A percentile compares a stretch with the other conserved stretches of the same genome.
Conservation (phyloP, 2,888 invertebrate species). For the Danaus chrysippus region DNA sequence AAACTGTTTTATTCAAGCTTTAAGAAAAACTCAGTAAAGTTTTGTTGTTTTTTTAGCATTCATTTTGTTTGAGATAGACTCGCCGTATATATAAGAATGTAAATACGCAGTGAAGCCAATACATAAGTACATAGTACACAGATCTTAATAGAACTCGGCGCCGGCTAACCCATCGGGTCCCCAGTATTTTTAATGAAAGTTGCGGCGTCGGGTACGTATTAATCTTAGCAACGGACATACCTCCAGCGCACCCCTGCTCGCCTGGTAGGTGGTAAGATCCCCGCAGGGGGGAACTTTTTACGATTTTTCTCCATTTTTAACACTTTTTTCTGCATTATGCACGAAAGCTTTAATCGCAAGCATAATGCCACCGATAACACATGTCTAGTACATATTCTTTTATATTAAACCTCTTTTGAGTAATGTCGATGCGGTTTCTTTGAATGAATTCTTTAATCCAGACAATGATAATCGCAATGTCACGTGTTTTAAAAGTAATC, state of each 20-base stretch:
- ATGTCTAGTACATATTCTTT: not conserved
- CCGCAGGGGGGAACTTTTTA: conserved; percentile 59
- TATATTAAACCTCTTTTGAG: not conserved
- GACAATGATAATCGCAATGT: not conserved
- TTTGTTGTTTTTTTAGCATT: not conserved
- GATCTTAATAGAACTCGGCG: conserved; percentile 42
- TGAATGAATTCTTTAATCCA: not conserved
- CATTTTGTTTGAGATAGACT: conserved; percentile 1
- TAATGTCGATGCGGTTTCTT: not conserved
- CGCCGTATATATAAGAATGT: not conserved
- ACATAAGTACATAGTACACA: conserved; percentile 23
- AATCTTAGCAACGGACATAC: conserved; percentile 68
- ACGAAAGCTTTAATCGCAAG: conserved; percentile 60
- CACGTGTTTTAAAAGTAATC: not conserved
- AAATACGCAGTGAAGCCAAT: conserved; percentile 8
- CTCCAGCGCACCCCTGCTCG: conserved; percentile 58
- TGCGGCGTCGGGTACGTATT: conserved; percentile 72
- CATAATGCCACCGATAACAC: conserved; percentile 51
- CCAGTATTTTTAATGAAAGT: conserved; percentile 73
- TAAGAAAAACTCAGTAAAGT: no score
- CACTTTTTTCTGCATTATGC: conserved; percentile 67
- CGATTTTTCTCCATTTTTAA: conserved; percentile 62
- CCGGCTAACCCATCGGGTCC: conserved; percentile 53
- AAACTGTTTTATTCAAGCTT: no score
- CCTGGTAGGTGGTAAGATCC: conserved; percentile 69